Base-by-base conservation (phyloP, 2,888 invertebrate genomes). In the Willowsia nigromaculata region DNA sequence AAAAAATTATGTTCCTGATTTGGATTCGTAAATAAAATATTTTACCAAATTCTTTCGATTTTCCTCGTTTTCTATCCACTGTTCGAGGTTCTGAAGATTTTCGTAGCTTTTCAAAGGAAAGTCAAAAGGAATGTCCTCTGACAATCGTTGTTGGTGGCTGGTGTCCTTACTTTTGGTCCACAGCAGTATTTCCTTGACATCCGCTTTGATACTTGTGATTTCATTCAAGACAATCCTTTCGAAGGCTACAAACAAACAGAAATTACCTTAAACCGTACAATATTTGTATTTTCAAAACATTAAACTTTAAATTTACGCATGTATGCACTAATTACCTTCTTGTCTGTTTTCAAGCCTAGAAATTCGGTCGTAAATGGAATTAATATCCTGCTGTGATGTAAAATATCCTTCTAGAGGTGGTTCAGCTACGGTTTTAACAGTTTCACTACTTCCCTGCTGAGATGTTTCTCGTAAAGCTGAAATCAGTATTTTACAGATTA, bases 331-430 rank as follows among this genome's bases (percentile, higher is more conserved):
- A 30, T 33, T 65, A 30, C 65, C 65, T 65, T 9, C 33, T n/a
- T 65, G 65, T n/a, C 65, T 13, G 2, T 27, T 27, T 22, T 65
- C 65, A 3, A 65, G n/a, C n/a, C 13, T 33, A 15, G 3, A 9
- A 4, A 65, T 1, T 27, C 56, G 18, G 4, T 56, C 56, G 22
- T 2, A 11, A 4, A 56, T 22, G 18, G 18, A 4, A 5, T 22
- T 56, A 22, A 56, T 22, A 4, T 56, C 56, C 6, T 5, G 7
- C 22, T 56, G 18, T 4, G 37, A 30, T 5, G 30, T n/a, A 7
- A 65, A 30, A 65, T n/a, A 65, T 9, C 65, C 65, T 30, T 65
- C 37, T n/a, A n/a, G n/a, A n/a, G n/a, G n/a, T n/a, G n/a, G n/a
- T n/a, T n/a, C n/a, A n/a, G n/a, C n/a, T n/a, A n/a, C n/a, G n/a